Percentiles rank a stretch among this genome's conserved stretches.
Evolutionary conservation across 2,113 vertebrate genomes (phyloP).

Genomic region (Trematomus loennbergii): DNA sequence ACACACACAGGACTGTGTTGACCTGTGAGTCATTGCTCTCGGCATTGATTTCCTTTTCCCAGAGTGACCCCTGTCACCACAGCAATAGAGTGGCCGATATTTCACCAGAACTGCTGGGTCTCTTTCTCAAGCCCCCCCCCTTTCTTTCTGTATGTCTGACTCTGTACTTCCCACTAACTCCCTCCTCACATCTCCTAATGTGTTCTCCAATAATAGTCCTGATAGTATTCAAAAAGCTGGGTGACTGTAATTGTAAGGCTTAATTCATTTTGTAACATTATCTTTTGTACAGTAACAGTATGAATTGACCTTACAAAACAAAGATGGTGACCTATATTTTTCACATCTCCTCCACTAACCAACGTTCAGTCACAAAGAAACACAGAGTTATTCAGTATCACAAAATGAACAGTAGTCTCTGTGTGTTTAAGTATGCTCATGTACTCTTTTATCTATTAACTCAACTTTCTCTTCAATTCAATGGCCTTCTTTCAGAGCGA

Average conservation of each 20-base stretch:
- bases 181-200: not conserved
- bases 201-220: not conserved
- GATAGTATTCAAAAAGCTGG: slow-evolving; percentile 9
- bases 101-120: slow-evolving; percentile 71
- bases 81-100: slow-evolving; percentile 81
- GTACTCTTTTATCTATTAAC: slow-evolving; percentile 9
- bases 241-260: not conserved
- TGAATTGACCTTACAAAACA: slow-evolving; percentile 25
- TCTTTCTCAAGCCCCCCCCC: slow-evolving; percentile 3
- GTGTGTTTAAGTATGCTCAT: slow-evolving; percentile 22
- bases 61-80: slow-evolving; percentile 85
- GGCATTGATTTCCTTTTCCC: slow-evolving; percentile 87
- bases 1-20: slow-evolving; percentile 67
- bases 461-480: slow-evolving; percentile 29
- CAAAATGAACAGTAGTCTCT: slow-evolving; percentile 19
- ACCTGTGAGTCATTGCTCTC: slow-evolving; percentile 87
- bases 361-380: slow-evolving; percentile 29
- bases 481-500: slow-evolving; percentile 57
- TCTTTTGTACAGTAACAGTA: not conserved
- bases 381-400: not conserved
- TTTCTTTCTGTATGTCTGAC: not conserved
- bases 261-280: too few species aligned
- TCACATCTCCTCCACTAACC: slow-evolving; percentile 10
- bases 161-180: not conserved
- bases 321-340: slow-evolving; percentile 31